Conservation (phyloP, 2,797 vertebrate genomes). For the Falco peregrinus region DNA sequence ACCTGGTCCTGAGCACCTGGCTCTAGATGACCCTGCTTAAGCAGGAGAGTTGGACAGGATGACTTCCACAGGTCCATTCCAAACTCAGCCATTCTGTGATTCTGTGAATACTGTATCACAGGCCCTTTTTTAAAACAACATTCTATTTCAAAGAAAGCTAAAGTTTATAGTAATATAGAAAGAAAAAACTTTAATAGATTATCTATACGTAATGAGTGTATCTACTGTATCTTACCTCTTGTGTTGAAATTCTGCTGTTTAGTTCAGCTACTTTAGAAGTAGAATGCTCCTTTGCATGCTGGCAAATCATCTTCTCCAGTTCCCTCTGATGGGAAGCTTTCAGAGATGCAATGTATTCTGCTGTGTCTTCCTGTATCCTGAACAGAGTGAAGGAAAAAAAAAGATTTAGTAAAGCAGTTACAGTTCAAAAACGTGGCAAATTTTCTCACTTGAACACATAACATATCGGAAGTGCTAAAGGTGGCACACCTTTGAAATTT, state of each 20-base stretch:
- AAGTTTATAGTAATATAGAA: not conserved
- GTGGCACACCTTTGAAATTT: not conserved
- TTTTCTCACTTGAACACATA: not conserved
- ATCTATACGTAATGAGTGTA: not conserved
- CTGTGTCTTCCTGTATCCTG: conserved; percentile 80
- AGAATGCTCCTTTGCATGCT: conserved; percentile 86
- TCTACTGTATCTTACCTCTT: conserved; percentile 80
- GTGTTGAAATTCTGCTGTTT: conserved; percentile 81
- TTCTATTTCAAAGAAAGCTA: not conserved
- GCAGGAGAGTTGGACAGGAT: not conserved
- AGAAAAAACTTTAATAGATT: not conserved
- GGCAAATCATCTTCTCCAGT: conserved; percentile 81
- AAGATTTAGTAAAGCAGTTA: not conserved
- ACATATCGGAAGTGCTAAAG: not conserved
- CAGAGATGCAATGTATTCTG: conserved; percentile 78
- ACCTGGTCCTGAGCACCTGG: not conserved
- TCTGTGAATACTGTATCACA: not conserved
- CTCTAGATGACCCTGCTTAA: not conserved
- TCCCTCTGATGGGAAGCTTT: conserved; percentile 83
- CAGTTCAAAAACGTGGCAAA: not conserved
- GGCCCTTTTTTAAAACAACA: not conserved
- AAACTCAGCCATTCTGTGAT: not conserved
- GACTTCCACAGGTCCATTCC: not conserved
- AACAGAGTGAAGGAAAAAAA: not conserved
- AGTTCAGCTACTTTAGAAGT: conserved; percentile 86